Evolutionary conservation across 2,888 invertebrate species (phyloP), one percentile per base, ranked within the genome.

Genomic region (Tanytarsus gracilentus): DNA sequence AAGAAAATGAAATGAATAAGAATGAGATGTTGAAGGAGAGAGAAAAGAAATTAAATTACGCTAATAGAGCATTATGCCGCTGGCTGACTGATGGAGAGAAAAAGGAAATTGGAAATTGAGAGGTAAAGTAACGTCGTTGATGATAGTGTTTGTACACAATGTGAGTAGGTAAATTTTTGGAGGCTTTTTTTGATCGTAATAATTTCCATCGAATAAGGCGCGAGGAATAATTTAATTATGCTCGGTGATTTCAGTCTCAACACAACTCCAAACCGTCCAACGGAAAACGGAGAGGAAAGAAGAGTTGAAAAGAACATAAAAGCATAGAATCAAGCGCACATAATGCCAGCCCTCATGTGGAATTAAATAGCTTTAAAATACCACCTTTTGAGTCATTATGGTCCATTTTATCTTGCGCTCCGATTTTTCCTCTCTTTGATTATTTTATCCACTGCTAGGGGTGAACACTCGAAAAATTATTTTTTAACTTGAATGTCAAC

Each of bases 21-120:
- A 36, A 36, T 36, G n/a, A 9, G 4, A 48, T 4, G 14, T 18
- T 48, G 48, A 18, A 48, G 33, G 36, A 53, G 36, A 33, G 21
- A 53, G 25, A 36, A 53, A 53, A 49, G 49, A 49, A 49, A 53
- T 53, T 53, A 53, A 53, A 53, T 53, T 53, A 53, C 36, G 25
- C 53, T 53, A 53, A 53, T 53, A 53, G 53, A 53, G 53, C 39
- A 53, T 53, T 36, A 39, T 25, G 53, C 53, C 53, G 53, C 53
- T 18, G 36, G 53, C 23, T 8, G 21, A 53, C 23, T 36, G 21
- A 36, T 23, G 23, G 23, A 11, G 6, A 49, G 27, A 49, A 26
- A 40, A 40, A n/a, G 16, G 18, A 11, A n/a, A 51, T 25, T 36
- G 53, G 25, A 53, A 53, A 53, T 53, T 53, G 36, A 53, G 53